Conservation (phyloP, 92 coral and sea anemone genomes). For the Blastomussa wellsi region DNA sequence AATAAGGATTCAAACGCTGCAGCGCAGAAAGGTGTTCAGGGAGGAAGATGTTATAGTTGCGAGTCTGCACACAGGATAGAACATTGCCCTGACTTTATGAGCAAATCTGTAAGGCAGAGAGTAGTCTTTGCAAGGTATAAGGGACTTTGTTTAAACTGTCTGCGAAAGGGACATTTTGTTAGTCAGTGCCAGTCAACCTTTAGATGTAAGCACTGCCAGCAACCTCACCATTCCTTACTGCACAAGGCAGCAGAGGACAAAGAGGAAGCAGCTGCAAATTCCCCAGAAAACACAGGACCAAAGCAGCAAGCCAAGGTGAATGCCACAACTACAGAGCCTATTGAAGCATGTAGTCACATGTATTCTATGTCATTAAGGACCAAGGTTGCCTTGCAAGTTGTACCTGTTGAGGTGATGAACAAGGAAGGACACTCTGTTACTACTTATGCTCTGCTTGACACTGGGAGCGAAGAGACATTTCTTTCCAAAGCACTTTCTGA, state of each 20-base stretch:
- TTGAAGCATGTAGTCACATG: slow-evolving; percentile 9
- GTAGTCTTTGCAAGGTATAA: too few species aligned
- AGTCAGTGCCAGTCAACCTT: slow-evolving; percentile 46
- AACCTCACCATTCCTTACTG: slow-evolving; percentile 59
- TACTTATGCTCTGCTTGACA: slow-evolving; percentile 57
- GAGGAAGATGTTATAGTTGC: slow-evolving; percentile 13
- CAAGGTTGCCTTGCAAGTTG: slow-evolving; percentile 63
- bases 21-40: background rate
- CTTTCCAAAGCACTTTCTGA: slow-evolving; percentile 36
- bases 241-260: slow-evolving; percentile 53
- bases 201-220: slow-evolving; percentile 49
- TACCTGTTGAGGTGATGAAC: slow-evolving; percentile 37
- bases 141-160: too few species aligned
- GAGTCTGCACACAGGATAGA: background rate
- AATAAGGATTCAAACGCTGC: background rate
- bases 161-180: too few species aligned
- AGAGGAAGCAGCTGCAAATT: background rate
- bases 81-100: too few species aligned
- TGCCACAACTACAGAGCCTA: slow-evolving; percentile 19
- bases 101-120: too few species aligned
- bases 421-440: slow-evolving; percentile 35
- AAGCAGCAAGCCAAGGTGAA: too few species aligned
- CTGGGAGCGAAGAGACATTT: slow-evolving; percentile 67
- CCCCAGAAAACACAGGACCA: background rate
- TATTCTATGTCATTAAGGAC: slow-evolving; percentile 13